Evolutionary conservation across 2,797 vertebrate genomes (phyloP), one percentile per base, ranked within the genome.

Genomic region (Eurystomus glaucurus): DNA sequence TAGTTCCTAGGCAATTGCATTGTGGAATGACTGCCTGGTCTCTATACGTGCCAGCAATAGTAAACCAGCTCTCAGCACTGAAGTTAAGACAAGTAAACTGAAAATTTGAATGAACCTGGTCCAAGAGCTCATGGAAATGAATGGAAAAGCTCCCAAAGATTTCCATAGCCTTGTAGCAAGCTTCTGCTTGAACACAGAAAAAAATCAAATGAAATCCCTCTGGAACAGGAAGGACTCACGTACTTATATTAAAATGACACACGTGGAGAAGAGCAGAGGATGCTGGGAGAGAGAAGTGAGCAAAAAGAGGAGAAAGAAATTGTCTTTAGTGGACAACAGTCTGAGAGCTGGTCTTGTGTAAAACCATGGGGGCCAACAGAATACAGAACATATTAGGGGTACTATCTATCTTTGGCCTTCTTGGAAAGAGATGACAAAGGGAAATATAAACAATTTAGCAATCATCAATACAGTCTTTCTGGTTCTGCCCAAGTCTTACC

Each of bases 31-130:
- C 37, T 39, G 50, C 39, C 85, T 85, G 58, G 10, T 66, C 55
- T 87, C 74, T 35, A 26, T 28, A 93, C 35, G 31, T 70, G 62
- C 51, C 78, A 89, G 81, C 60, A 80, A 51, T 6, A 77, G 68
- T 69, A 88, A 79, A 72, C 54, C 60, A 75, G 45, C 64, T 92
- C 55, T 88, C 66, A 82, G 51, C 1, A 1, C 25, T 79, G 11
- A 81, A 66, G 46, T 65, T 74, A 94, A 95, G 61, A 86, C 15
- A 85, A 83, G 60, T 35, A 81, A 94, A 84, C 28, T 52, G 66
- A 93, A 90, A 90, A 88, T 55, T 33, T 62, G 83, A 62, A 48
- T 70, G 39, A 86, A 79, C 11, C 6, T 77, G 39, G 23, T 68
- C 61, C 79, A 96, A 94, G 58, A 90, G 31, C 70, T 93, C 70